phyloP scores from a whole-genome alignment of 2,888 invertebrate genomes.

The Dromius quadrimaculatus region DNA sequence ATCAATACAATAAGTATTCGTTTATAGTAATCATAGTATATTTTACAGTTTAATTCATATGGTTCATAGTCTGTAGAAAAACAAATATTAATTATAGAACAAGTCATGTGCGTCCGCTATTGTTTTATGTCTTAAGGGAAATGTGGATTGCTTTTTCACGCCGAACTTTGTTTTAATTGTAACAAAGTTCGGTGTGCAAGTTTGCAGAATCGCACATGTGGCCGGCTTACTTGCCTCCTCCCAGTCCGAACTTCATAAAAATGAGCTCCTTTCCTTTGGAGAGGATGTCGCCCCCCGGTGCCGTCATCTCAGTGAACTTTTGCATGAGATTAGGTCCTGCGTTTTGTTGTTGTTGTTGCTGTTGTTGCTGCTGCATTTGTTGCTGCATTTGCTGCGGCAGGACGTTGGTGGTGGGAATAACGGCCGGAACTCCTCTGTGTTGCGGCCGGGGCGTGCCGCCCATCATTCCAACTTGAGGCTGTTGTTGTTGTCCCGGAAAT shows the following conservation, averaged over 20 bases:
- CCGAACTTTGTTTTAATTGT: conserved; percentile 13
- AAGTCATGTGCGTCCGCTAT: conserved; percentile 43
- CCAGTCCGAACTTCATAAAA: conserved; percentile 93
- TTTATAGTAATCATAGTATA: conserved; percentile 40
- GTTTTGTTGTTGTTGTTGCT: conserved; percentile 65
- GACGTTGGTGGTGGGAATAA: conserved; percentile 67
- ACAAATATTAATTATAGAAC: conserved; percentile 49
- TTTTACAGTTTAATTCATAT: conserved; percentile 47
- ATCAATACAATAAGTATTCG: conserved; percentile 35
- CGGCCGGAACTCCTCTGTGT: conserved; percentile 70
- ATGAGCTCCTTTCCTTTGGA: conserved; percentile 95
- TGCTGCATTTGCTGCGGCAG: conserved; percentile 64
- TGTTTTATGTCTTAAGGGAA: conserved; percentile 28
- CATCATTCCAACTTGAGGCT: conserved; percentile 54
- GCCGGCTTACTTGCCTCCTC: conserved; percentile 69
- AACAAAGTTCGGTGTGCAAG: conserved; percentile 27
- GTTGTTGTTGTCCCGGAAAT: conserved; percentile 54
- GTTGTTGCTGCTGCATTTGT: conserved; percentile 63
- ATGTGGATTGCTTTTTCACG: conserved; percentile 30
- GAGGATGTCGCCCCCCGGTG: conserved; percentile 89
- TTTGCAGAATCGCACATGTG: conserved; percentile 54
- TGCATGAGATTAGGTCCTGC: conserved; percentile 85
- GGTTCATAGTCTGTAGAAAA: conserved; percentile 50
- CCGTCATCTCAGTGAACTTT: conserved; percentile 89
- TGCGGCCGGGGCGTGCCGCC: conserved; percentile 58